Evolutionary conservation across 2,113 vertebrate species (phyloP).

Genomic region (Caranx ignobilis): DNA sequence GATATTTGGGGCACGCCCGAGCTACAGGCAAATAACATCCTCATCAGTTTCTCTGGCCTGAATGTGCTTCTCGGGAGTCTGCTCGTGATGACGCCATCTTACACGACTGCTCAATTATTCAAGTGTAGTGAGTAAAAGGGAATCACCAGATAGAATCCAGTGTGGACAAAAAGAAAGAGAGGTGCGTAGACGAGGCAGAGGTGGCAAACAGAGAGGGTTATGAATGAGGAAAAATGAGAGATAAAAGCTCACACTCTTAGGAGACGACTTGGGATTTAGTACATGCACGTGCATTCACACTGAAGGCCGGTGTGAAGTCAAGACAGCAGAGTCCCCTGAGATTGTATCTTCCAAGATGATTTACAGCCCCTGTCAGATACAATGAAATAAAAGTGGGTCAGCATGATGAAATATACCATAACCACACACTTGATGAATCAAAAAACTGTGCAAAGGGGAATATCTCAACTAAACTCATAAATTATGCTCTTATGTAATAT

Average conservation of each 20-base stretch:
- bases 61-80: conserved; percentile 60
- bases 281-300: conserved; percentile 31
- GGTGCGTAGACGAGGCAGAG: neutral
- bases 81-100: conserved; percentile 39
- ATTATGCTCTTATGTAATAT: conserved; percentile 49
- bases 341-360: conserved; percentile 68
- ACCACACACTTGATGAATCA: conserved; percentile 54
- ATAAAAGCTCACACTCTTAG: conserved; percentile 8
- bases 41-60: conserved; percentile 75
- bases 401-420: conserved; percentile 68
- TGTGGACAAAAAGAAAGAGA: neutral
- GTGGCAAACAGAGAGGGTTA: conserved; percentile 6
- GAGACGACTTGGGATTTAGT: conserved; percentile 17
- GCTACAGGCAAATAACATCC: conserved; percentile 69
- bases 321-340: conserved; percentile 66
- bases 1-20: conserved; percentile 71
- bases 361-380: conserved; percentile 71
- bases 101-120: conserved; percentile 62
- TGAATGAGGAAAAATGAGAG: conserved; percentile 35
- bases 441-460: conserved; percentile 20
- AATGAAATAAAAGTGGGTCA: conserved; percentile 75
- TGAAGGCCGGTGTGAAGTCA: conserved; percentile 59
- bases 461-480: conserved; percentile 11
- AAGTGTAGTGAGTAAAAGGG: conserved; percentile 45
- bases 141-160: conserved; percentile 41